Conservation (phyloP, 2,113 vertebrate species). For the Castor canadensis region DNA sequence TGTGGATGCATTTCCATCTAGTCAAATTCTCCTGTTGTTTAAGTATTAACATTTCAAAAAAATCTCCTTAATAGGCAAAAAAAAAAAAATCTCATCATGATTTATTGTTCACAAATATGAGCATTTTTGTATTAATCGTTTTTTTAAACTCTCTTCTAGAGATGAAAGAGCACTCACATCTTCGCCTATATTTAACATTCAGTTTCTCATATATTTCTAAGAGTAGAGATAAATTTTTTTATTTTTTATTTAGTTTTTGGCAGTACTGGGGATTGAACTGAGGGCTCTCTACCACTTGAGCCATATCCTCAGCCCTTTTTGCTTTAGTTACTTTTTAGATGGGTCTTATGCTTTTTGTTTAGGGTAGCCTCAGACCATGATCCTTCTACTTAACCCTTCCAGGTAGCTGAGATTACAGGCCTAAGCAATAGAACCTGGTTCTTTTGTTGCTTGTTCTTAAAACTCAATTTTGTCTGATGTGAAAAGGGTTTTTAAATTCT, state of each 20-base stretch:
- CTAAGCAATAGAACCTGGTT: no score
- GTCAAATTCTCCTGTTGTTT: not conserved
- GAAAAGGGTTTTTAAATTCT: not conserved
- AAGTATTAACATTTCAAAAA: not conserved
- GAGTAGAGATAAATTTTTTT: not conserved
- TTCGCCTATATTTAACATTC: not conserved
- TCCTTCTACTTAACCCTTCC: no score
- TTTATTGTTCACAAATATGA: not conserved
- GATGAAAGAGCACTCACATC: not conserved
- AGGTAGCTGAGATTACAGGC: no score
- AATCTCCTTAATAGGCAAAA: not conserved
- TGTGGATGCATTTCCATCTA: not conserved
- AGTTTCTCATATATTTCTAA: not conserved
- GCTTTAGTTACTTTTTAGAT: no score
- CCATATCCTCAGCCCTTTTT: no score
- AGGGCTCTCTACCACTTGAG: no score
- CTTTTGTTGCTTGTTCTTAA: not conserved
- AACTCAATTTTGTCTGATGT: not conserved
- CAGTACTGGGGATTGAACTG: no score
- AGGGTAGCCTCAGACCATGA: no score
- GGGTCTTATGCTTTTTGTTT: no score
- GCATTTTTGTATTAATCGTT: not conserved
- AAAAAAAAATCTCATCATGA: not conserved
- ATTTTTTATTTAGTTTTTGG: not conserved
- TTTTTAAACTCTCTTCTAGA: conserved; percentile 16